phyloP scores from a whole-genome alignment of 1,140 invertebrate species.

The Conus betulinus region DNA sequence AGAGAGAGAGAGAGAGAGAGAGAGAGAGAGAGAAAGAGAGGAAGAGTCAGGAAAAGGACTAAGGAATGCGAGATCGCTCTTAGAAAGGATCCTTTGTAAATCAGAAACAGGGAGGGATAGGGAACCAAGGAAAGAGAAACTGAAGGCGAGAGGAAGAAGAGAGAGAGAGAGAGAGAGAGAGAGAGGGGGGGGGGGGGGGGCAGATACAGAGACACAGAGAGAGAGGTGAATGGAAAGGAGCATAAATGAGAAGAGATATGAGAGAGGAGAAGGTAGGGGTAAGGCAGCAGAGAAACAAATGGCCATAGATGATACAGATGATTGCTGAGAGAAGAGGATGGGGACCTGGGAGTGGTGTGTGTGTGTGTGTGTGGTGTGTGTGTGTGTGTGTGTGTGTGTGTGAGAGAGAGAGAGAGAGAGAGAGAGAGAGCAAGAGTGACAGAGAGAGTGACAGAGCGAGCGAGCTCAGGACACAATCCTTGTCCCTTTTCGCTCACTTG shows the following conservation, averaged over 20 bases:
- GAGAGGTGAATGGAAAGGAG: not conserved
- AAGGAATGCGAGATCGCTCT: not conserved
- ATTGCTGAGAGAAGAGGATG: no score
- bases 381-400: no score
- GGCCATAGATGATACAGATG: no score
- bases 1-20: conserved; percentile 1
- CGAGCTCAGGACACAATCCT: no score
- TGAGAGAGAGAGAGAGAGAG: not conserved
- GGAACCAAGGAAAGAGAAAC: no score
- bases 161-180: not conserved
- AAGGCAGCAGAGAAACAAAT: not conserved
- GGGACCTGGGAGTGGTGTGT: no score
- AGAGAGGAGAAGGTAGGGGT: not conserved
- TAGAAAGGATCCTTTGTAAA: no score
- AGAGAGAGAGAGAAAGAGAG: not conserved
- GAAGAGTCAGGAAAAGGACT: not conserved
- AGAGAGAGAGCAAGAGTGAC: not conserved
- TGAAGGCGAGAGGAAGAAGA: not conserved
- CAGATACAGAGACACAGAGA: not conserved
- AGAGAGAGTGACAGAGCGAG: not conserved
- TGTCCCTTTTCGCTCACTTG: no score
- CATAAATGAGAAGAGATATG: not conserved
- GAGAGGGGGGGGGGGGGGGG: not conserved
- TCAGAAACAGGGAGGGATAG: no score
- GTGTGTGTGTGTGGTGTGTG: no score